A percentile compares a stretch with the other conserved stretches of the same genome.
Evolutionary conservation across 2,888 invertebrate species (phyloP).

Genomic region (Spilarctia lutea): DNA sequence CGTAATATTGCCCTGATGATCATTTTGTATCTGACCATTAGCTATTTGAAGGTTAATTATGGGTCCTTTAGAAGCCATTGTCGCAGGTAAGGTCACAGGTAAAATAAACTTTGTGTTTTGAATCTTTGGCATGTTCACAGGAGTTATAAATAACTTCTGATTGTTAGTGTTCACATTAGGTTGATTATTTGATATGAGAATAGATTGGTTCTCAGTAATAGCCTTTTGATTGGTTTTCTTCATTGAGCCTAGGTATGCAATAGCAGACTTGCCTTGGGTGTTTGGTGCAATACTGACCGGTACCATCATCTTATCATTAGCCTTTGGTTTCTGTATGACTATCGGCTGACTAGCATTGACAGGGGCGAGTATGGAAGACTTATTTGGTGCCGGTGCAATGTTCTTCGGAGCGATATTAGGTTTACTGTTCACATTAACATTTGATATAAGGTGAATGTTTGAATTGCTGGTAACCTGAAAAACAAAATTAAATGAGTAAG

Average conservation of each 20-base stretch:
- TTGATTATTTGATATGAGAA: slow-evolving; percentile 81
- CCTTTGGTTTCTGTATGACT: slow-evolving; percentile 86
- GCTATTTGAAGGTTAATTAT: slow-evolving; percentile 90
- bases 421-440: slow-evolving; percentile 73
- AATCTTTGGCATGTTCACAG: slow-evolving; percentile 87
- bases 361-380: slow-evolving; percentile 77
- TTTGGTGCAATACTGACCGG: slow-evolving; percentile 81
- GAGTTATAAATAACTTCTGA: slow-evolving; percentile 86
- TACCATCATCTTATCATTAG: slow-evolving; percentile 81
- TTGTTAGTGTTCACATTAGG: slow-evolving; percentile 74
- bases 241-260: slow-evolving; percentile 85
- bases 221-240: slow-evolving; percentile 80
- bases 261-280: slow-evolving; percentile 77
- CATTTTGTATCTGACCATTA: slow-evolving; percentile 88
- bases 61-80: slow-evolving; percentile 86
- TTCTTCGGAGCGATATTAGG: slow-evolving; percentile 78
- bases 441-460: slow-evolving; percentile 80
- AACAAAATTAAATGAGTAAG: slow-evolving; percentile 11
- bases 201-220: slow-evolving; percentile 77
- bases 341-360: slow-evolving; percentile 82
- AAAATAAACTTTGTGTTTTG: slow-evolving; percentile 85
- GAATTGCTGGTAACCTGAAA: slow-evolving; percentile 78
- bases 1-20: slow-evolving; percentile 87
- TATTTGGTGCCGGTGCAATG: slow-evolving; percentile 64
- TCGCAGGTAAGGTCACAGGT: slow-evolving; percentile 82